Conservation (phyloP, 2,888 invertebrate genomes). For the Apamea epomidion region DNA sequence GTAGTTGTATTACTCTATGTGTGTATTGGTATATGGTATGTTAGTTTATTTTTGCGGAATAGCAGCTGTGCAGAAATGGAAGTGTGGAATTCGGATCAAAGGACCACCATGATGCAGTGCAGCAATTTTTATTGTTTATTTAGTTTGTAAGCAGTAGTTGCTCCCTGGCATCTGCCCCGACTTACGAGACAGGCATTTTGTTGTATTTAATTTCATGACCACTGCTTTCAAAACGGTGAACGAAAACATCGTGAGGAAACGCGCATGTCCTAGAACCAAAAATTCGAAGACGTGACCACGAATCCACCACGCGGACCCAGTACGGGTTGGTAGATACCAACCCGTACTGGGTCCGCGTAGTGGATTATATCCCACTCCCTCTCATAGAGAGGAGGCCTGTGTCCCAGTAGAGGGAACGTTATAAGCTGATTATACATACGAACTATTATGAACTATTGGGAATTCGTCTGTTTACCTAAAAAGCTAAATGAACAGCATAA, state of each 20-base stretch:
- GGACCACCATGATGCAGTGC: background rate
- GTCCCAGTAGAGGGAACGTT: background rate
- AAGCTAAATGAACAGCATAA: background rate
- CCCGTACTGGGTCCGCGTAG: background rate
- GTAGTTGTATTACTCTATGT: slow-evolving; percentile 6
- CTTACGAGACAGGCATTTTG: background rate
- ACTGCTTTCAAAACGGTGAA: background rate
- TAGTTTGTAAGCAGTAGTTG: background rate
- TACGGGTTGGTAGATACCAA: no score
- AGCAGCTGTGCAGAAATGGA: background rate
- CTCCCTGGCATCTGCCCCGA: background rate
- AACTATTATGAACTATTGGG: background rate
- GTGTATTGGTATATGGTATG: background rate
- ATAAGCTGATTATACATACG: background rate
- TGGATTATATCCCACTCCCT: background rate
- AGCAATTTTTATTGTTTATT: background rate
- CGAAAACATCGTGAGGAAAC: background rate
- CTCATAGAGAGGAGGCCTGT: background rate
- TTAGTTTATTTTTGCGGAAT: slow-evolving; percentile 7
- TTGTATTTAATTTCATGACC: background rate
- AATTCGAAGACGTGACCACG: background rate
- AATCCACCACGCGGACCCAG: no score
- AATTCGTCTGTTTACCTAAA: background rate
- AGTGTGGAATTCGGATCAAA: background rate
- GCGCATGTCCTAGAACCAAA: background rate